Base-by-base conservation (phyloP, 2,113 vertebrate species). In the Laticauda colubrina region DNA sequence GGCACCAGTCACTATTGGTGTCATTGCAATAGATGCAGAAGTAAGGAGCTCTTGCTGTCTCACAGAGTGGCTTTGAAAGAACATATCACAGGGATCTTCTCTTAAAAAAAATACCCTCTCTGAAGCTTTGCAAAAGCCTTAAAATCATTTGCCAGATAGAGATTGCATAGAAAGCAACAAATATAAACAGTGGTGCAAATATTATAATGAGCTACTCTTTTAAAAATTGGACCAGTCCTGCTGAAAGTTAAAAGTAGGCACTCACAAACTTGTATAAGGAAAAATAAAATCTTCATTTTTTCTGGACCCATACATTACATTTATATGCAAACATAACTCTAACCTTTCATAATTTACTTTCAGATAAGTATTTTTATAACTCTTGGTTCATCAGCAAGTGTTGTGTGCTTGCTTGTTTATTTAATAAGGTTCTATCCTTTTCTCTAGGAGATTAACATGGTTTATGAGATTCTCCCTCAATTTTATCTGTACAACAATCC, bases 221-320 rank as follows among this genome's bases (percentile, higher is more conserved):
- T 34, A 15, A 34, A 75, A 34, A 0, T 34, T 75, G 64, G n/a
- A 75, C 14, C 64, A 34, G 6, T 75, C 29, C 5, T 75, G n/a
- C n/a, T 75, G 12, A 75, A 75, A 75, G n/a, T 75, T 34, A n/a
- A 75, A 75, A 75, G 5, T 34, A 34, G 64, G 34, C 64, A 75
- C n/a, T 34, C n/a, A 75, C 5, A 75, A 75, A 39, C n/a, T 20
- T 75, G n/a, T 39, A 75, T 34, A 39, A 75, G 14, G 2, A 34
- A 34, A 39, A 39, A 18, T 24, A 75, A 75, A 75, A 18, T 20
- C n/a, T 75, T 34, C 64, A 93, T 0, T 93, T 93, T 91, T 29
- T 48, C 75, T 91, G 4, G 53, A 93, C 39, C 81, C 88, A 23
- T 89, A 95, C 93, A 95, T 91, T 94, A 87, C 81, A 94, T 0